Conservation (phyloP, 1,140 invertebrate species). For the Ctenoplectra terminalis region DNA sequence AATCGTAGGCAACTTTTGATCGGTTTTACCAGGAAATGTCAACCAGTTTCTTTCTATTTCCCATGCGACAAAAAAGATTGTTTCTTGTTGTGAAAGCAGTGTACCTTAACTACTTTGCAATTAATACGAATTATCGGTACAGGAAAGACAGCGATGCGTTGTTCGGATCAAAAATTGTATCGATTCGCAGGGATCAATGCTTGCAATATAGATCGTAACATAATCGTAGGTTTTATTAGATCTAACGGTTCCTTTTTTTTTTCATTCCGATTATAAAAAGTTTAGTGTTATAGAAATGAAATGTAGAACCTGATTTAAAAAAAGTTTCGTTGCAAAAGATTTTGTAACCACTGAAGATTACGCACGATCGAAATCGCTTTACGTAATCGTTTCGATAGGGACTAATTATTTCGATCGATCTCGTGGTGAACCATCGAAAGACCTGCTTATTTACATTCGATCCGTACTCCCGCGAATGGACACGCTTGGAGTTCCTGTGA, state of each 20-base stretch:
- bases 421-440: not conserved
- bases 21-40: conserved; percentile 14
- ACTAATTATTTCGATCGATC: not conserved
- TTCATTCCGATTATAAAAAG: no score
- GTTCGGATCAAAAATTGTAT: not conserved
- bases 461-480: not conserved
- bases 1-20: not conserved
- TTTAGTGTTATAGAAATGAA: no score
- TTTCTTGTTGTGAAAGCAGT: conserved; percentile 5
- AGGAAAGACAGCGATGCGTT: not conserved
- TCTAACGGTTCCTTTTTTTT: no score
- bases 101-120: no score
- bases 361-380: not conserved
- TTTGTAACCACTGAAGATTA: not conserved
- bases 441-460: conserved; percentile 7
- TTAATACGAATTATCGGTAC: not conserved
- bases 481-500: conserved; percentile 11
- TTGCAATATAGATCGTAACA: no score
- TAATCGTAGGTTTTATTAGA: no score
- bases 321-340: no score
- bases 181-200: not conserved
- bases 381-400: not conserved
- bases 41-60: conserved; percentile 1
- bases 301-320: no score
- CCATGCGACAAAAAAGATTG: not conserved